Conservation (phyloP, 1,140 invertebrate species). For the Conopomorpha cramerella region DNA sequence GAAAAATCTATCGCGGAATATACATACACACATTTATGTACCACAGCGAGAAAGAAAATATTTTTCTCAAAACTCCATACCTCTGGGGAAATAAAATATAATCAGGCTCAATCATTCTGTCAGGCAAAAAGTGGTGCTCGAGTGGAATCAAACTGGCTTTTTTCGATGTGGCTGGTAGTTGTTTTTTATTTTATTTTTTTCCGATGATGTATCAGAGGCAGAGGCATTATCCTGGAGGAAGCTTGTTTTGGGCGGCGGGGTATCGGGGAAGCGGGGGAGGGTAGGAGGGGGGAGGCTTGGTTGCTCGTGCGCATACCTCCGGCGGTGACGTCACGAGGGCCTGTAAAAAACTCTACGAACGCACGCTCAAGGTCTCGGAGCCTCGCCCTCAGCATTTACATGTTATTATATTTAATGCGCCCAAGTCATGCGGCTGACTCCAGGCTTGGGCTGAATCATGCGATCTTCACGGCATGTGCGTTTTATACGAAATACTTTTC, state of each 20-base stretch:
- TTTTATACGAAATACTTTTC: no score
- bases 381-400: conserved; percentile 31
- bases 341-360: conserved; percentile 48
- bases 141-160: conserved; percentile 37
- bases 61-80: no score
- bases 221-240: conserved; percentile 41
- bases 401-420: conserved; percentile 23
- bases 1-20: no score
- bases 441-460: no score
- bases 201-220: conserved; percentile 39
- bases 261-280: conserved; percentile 6
- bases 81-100: conserved; percentile 8
- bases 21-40: no score
- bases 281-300: conserved; percentile 10
- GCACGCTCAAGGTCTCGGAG: conserved; percentile 36
- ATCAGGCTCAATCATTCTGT: conserved; percentile 15
- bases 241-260: conserved; percentile 33
- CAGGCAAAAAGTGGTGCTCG: conserved; percentile 30
- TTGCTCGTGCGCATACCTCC: conserved; percentile 39
- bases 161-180: conserved; percentile 21
- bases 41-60: not conserved
- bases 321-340: conserved; percentile 35
- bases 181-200: conserved; percentile 42
- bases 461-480: no score
- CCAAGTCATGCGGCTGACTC: no score